phyloP scores from a whole-genome alignment of 2,113 vertebrate species.

The Prionailurus bengalensis region DNA sequence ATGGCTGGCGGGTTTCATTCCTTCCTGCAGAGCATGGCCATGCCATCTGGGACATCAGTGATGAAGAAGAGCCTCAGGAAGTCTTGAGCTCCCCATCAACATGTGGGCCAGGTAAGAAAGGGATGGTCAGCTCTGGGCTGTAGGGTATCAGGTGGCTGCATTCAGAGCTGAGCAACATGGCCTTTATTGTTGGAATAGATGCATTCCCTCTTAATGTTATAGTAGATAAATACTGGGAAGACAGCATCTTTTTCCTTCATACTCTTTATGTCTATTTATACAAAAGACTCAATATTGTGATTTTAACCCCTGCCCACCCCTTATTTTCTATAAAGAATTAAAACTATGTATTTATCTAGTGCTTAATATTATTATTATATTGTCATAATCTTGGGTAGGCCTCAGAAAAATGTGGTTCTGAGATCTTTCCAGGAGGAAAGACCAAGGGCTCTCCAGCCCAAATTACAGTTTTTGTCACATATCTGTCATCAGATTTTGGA shows the following conservation, averaged over 20 bases:
- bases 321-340: not conserved
- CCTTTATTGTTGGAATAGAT: not conserved
- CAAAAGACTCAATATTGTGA: not conserved
- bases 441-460: not conserved
- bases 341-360: not conserved
- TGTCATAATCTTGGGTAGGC: not conserved
- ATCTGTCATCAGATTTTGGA: not conserved
- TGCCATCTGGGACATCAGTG: fast-evolving
- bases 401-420: not conserved
- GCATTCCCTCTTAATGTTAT: not conserved
- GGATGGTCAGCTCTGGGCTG: not conserved
- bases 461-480: not conserved
- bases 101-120: not conserved
- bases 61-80: not conserved
- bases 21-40: not conserved
- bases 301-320: not conserved
- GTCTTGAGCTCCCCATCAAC: not conserved
- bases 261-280: not conserved
- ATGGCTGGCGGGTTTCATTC: not conserved
- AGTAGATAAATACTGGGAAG: not conserved
- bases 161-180: not conserved
- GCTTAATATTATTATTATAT: not conserved
- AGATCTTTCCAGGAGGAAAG: not conserved
- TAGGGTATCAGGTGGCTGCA: not conserved
- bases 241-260: not conserved